Conservation (phyloP, 2,888 invertebrate genomes). For the Lithodes maja region DNA sequence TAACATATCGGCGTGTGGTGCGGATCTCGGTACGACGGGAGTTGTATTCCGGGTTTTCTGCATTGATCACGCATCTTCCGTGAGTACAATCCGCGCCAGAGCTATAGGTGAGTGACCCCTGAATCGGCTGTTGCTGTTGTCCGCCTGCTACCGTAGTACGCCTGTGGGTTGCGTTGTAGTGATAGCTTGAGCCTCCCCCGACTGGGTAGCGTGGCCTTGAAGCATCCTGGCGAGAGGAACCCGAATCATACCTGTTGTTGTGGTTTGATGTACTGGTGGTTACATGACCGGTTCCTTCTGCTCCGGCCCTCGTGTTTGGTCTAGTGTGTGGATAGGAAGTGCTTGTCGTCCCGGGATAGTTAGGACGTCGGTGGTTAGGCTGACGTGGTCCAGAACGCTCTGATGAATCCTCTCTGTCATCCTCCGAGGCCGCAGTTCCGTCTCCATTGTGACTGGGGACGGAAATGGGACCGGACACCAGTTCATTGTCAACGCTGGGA, state of each 20-base stretch:
- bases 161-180: slow-evolving; percentile 42
- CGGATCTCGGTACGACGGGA: slow-evolving; percentile 44
- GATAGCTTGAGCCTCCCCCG: slow-evolving; percentile 14
- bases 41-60: background rate
- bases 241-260: background rate
- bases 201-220: slow-evolving; percentile 3
- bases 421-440: slow-evolving; percentile 22
- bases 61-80: slow-evolving; percentile 24
- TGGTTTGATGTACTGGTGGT: background rate
- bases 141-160: slow-evolving; percentile 15
- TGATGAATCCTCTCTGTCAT: background rate
- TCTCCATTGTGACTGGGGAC: background rate
- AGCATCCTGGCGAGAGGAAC: slow-evolving; percentile 3
- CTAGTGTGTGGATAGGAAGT: slow-evolving; percentile 16
- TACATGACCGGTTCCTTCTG: background rate
- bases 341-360: background rate
- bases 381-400: background rate
- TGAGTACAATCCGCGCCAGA: slow-evolving; percentile 1
- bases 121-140: slow-evolving; percentile 2
- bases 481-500: slow-evolving; percentile 31
- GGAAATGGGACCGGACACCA: background rate
- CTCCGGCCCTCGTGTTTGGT: slow-evolving; percentile 15
- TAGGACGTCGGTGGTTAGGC: background rate
- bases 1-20: slow-evolving; percentile 55
- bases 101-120: background rate